Evolutionary conservation across 2,888 invertebrate genomes (phyloP), one percentile per base, ranked within the genome.

Genomic region (Mesopsocus fuscifrons): DNA sequence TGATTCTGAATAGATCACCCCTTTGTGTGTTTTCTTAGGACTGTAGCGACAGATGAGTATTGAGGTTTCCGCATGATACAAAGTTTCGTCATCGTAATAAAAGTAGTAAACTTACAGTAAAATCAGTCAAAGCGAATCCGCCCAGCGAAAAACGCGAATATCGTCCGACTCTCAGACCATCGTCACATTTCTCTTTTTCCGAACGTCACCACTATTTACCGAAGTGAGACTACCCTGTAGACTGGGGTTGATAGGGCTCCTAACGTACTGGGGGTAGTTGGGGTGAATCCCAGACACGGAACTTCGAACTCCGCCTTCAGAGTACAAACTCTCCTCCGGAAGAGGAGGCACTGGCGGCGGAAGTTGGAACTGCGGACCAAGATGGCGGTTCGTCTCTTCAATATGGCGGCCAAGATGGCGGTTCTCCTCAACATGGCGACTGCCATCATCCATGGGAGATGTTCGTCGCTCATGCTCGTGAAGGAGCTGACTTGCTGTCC

Each of bases 401-500:
- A n/a, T n/a, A n/a, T n/a, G 44, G 34, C 41, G 22, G 41, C 45
- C n/a, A 40, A 44, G 34, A 42, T 41, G 34, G 41, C 41, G 16
- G 34, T 51, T 49, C 26, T 51, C 49, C 22, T 44, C 34, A 31
- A 34, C 43, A 32, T 42, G 49, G 42, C 47, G 47, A 6, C 45
- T 33, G 41, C 51, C 50, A 43, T 50, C 51, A 9, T 52, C 57
- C 51, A 62, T 55, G 0, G 69, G 68, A 50, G 68, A 69, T 47
- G 65, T 65, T 18, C 70, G 56, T 40, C 68, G 56, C 52, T 72
- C 71, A 51, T 71, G 71, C 51, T 70, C 69, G 49, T 68, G 67
- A 2, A 72, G 55, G 9, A 72, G 56, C 50, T 72, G 71, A 3
- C 69, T 68, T 2, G 72, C 71, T 20, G 67, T 68, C 71, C 72